Evolutionary conservation across 2,797 vertebrate genomes (phyloP), one percentile per base, ranked within the genome.

Genomic region (Tiaroga cobitis): DNA sequence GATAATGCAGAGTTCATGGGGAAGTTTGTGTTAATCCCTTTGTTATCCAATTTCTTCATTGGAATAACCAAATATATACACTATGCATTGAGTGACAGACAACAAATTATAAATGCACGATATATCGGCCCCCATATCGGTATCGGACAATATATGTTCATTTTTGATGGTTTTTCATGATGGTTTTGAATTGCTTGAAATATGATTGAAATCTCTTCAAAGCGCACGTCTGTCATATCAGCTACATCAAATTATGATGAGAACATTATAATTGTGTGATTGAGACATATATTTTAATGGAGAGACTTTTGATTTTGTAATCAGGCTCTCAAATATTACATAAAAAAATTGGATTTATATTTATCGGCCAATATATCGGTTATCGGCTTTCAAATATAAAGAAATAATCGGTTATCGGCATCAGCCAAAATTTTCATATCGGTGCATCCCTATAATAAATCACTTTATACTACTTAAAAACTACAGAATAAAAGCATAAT

Each of bases 71-170:
- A n/a, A 32, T 75, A 7, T 1, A n/a, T 15, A 16, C 39, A 26
- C 49, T 51, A 59, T 5, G 56, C 24, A 59, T 4, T 59, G 8
- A 59, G 21, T 59, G 21, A n/a, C 9, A 13, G 56, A 61, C 56
- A 26, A 59, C 11, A 56, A 21, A 54, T 54, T 9, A 8, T 8
- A 3, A 8, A 54, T 21, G 51, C 6, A 54, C 1, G 0, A 54
- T 21, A 54, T 21, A 21, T 54, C 1, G 6, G 3, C 49, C 16
- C 1, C 16, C 16, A 51, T 19, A 19, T 51, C 5, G 46, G 11
- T 2, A 51, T 51, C 0, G 6, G 11, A 15, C 4, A 15, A 49
- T 49, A 18, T 18, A 6, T 18, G 15, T 49, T 2, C 0, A 46
- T 51, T 51, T 51, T 51, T 19, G 19, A 51, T 8, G 49, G 2